A percentile compares a stretch with the other conserved stretches of the same genome.
Evolutionary conservation across 1,140 invertebrate species (phyloP).

Genomic region (Lasaia peninsularis): DNA sequence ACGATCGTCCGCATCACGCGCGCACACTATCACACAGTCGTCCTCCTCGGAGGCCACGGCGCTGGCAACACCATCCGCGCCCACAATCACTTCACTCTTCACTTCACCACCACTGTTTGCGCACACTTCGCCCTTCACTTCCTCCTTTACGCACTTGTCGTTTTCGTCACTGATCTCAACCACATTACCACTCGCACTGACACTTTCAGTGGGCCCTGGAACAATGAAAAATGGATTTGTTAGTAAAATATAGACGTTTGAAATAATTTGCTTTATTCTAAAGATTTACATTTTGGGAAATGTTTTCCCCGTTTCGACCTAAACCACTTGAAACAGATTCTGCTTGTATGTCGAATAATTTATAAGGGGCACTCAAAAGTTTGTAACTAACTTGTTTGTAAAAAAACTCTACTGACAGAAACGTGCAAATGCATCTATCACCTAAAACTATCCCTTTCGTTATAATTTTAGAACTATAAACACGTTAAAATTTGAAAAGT

Average conservation of each 20-base stretch:
- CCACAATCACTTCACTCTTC: slow-evolving; percentile 67
- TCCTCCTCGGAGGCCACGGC: slow-evolving; percentile 78
- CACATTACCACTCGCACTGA: slow-evolving; percentile 67
- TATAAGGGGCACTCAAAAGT: too few relatives aligned
- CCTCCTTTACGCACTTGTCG: slow-evolving; percentile 61
- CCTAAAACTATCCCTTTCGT: too few relatives aligned
- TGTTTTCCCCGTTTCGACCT: neutral
- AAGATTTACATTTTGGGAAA: neutral
- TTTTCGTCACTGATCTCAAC: slow-evolving; percentile 57
- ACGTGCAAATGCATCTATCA: too few relatives aligned
- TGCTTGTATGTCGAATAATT: neutral
- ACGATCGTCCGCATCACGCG: slow-evolving; percentile 74
- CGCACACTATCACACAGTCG: slow-evolving; percentile 78
- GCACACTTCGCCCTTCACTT: slow-evolving; percentile 44
- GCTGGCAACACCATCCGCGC: slow-evolving; percentile 70
- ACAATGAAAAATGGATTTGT: slow-evolving; percentile 38
- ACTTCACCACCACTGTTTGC: slow-evolving; percentile 58
- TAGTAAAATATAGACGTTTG: neutral
- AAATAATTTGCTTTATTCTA: neutral
- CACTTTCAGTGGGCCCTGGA: slow-evolving; percentile 61
- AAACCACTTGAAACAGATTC: neutral
- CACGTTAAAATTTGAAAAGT: too few relatives aligned
- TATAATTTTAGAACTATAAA: too few relatives aligned
- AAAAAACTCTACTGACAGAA: too few relatives aligned
- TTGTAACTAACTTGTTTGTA: too few relatives aligned